Percentiles rank a stretch among this genome's conserved stretches.
Evolutionary conservation across 2,888 invertebrate genomes (phyloP).

Genomic region (Girardia tigrina): DNA sequence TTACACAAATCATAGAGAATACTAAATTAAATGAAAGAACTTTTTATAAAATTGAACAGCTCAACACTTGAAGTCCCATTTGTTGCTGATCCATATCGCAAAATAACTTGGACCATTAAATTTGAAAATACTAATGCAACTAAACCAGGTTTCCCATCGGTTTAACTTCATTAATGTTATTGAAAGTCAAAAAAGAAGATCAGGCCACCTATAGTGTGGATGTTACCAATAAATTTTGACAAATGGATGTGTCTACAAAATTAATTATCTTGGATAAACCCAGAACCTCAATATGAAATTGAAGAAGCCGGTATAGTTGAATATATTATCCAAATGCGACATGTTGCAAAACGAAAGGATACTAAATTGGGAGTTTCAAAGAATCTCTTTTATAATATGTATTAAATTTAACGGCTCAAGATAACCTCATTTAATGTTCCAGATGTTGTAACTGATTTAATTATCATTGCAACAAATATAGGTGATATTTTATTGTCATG

Average conservation of each 20-base stretch:
- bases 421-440: constrained; percentile 32
- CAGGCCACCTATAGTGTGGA: constrained; percentile 37
- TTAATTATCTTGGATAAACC: constrained; percentile 42
- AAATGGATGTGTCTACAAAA: constrained; percentile 30
- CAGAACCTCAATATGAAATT: constrained; percentile 36
- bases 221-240: constrained; percentile 32
- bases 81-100: constrained; percentile 39
- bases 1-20: constrained; percentile 25
- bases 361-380: background rate
- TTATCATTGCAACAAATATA: background rate
- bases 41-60: constrained; percentile 39
- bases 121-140: background rate
- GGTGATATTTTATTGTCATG: constrained; percentile 59
- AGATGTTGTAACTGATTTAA: background rate
- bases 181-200: constrained; percentile 38
- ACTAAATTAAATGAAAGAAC: constrained; percentile 30
- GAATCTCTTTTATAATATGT: constrained; percentile 28
- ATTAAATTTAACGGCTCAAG: constrained; percentile 32
- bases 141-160: constrained; percentile 29
- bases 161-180: constrained; percentile 40
- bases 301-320: constrained; percentile 14
- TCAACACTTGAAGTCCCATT: constrained; percentile 40
- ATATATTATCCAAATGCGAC: constrained; percentile 32
- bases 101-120: constrained; percentile 38
- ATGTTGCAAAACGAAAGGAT: constrained; percentile 24